A percentile compares a stretch with the other conserved stretches of the same genome.
Conservation (phyloP, 2,113 vertebrate species). For the Indri indri region DNA sequence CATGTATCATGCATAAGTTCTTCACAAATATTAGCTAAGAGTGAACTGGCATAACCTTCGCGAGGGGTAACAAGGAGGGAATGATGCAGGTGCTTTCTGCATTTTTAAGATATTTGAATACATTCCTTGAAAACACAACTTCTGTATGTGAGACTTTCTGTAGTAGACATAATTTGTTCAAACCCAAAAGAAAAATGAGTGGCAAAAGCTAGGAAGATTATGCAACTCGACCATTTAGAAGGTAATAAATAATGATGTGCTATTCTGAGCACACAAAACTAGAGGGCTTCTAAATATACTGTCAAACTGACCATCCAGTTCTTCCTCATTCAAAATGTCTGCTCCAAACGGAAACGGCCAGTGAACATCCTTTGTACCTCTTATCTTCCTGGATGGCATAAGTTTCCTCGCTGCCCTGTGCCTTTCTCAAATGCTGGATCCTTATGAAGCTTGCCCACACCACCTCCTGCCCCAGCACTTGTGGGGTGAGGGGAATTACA, state of each 20-base stretch:
- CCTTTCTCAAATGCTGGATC: background rate
- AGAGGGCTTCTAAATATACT: background rate
- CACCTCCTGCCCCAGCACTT: background rate
- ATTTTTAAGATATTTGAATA: constrained; percentile 14
- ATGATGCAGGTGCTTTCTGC: background rate
- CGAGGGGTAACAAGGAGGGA: background rate
- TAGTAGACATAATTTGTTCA: background rate
- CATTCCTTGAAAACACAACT: background rate
- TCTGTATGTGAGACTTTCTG: background rate
- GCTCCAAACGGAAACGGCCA: background rate
- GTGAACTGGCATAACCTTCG: background rate
- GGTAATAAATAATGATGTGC: background rate
- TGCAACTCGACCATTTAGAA: background rate
- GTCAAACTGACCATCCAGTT: background rate
- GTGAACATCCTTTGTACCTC: background rate
- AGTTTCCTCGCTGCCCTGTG: background rate
- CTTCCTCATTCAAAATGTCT: background rate
- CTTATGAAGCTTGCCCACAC: background rate
- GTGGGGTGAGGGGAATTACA: fast-evolving
- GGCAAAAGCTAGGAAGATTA: background rate
- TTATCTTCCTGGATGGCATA: background rate
- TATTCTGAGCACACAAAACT: background rate
- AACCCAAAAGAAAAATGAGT: background rate
- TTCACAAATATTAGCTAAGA: constrained; percentile 26
- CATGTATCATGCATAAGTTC: background rate